Base-by-base conservation (phyloP, 2,888 invertebrate genomes). In the Meteorus cinctellus region DNA sequence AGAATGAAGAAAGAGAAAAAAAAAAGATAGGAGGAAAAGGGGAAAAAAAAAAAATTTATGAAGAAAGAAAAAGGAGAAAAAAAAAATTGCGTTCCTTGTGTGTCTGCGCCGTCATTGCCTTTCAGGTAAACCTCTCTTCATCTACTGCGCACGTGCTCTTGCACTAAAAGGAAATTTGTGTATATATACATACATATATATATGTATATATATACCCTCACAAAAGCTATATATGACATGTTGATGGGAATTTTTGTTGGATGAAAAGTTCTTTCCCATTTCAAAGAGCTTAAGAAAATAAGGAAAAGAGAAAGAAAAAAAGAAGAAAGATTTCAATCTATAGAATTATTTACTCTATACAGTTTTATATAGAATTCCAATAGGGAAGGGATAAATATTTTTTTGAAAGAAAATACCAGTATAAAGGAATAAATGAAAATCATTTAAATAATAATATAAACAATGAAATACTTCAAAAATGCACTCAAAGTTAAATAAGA, bases 1-100 rank as follows among this genome's bases (percentile, higher is more conserved):
- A 48, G 29, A 71, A 72, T 14, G 59, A 69, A 62, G 74, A n/a
- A 48, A n/a, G 75, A 48, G 65, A 65, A 65, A 75, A 55, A 8
- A 48, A 48, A 48, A 48, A 48, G n/a, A 48, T 31, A 4, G 41
- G 12, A 63, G 63, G n/a, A 27, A 48, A 24, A 19, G n/a, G 19
- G 12, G 12, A 1, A 41, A 60, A 74, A 24, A 72, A 48, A 24
- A 77, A 63, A 72, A 51, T 27, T 29, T 10, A 48, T 45, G 48
- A 69, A 75, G 8, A n/a, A 55, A 48, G 1, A 48, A n/a, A 48
- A 5, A 48, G 41, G 27, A 27, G 27, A 16, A 63, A 48, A 55
- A 55, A 55, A 55, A 55, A 55, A 19, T 4, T n/a, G 19, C 55
- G 55, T n/a, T 55, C 55, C 55, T 10, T 55, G 55, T 55, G 55